Conservation (phyloP, 2,797 vertebrate species). For the Pelodytes ibericus region DNA sequence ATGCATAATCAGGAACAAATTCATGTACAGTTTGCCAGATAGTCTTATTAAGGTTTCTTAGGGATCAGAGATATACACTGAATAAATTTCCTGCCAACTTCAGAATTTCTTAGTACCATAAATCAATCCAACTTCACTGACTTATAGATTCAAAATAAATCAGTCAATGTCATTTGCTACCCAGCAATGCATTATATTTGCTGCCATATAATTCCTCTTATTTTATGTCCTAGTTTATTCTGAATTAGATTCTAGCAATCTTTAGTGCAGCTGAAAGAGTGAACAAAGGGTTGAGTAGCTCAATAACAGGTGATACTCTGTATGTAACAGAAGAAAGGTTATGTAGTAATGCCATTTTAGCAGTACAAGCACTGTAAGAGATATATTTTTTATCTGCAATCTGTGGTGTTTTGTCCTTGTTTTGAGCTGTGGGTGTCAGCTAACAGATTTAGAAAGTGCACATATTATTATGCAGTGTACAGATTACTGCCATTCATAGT, state of each 20-base stretch:
- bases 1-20: neutral
- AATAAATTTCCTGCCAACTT: conserved; percentile 15
- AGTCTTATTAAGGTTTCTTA: neutral
- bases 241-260: conserved; percentile 21
- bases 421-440: neutral
- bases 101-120: neutral
- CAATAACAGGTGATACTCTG: neutral
- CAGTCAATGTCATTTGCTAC: conserved; percentile 12
- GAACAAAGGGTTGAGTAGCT: neutral
- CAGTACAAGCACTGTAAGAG: neutral
- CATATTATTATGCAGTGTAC: too few species aligned
- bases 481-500: too few species aligned
- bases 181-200: conserved; percentile 23
- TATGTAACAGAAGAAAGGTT: neutral
- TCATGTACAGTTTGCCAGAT: neutral
- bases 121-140: conserved; percentile 14
- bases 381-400: neutral
- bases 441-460: neutral
- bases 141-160: conserved; percentile 7
- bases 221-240: conserved; percentile 9
- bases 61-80: neutral
- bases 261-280: conserved; percentile 7
- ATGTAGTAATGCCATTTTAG: neutral
- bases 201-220: neutral
- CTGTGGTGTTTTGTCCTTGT: neutral